Conservation (phyloP, 2,888 invertebrate species). For the Boloria selene region DNA sequence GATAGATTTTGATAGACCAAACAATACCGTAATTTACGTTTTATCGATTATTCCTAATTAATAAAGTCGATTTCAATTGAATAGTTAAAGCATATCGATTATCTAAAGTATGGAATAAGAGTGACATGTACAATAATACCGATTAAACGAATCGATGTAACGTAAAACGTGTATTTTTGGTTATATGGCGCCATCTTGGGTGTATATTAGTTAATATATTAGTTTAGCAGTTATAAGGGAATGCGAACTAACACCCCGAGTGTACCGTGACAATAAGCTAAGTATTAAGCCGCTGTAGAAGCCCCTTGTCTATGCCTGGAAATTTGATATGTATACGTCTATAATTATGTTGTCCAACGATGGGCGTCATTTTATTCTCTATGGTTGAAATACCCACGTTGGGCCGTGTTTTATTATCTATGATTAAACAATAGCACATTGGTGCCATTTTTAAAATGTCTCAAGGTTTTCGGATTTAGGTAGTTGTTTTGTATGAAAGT, state of each 20-base stretch:
- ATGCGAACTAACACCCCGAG: slow-evolving; percentile 74
- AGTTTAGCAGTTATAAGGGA: slow-evolving; percentile 65
- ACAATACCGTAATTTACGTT: slow-evolving; percentile 25
- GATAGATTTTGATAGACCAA: slow-evolving; percentile 21
- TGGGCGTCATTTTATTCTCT: slow-evolving; percentile 21
- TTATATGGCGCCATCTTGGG: slow-evolving; percentile 24
- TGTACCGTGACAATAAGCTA: slow-evolving; percentile 78
- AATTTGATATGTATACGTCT: slow-evolving; percentile 19
- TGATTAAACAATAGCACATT: slow-evolving; percentile 14
- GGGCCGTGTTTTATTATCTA: slow-evolving; percentile 10
- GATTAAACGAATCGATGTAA: background rate
- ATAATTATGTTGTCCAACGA: slow-evolving; percentile 2
- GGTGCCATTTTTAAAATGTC: slow-evolving; percentile 34
- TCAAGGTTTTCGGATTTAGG: slow-evolving; percentile 29
- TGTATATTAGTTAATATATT: slow-evolving; percentile 37
- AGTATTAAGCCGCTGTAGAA: slow-evolving; percentile 66
- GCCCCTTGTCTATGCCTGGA: slow-evolving; percentile 60
- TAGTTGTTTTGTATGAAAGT: slow-evolving; percentile 27
- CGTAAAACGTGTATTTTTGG: slow-evolving; percentile 28
- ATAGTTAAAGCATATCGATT: background rate
- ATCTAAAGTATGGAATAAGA: background rate
- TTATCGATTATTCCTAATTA: background rate
- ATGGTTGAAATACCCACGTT: background rate
- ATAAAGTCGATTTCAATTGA: background rate
- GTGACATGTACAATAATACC: too few species aligned